A percentile compares a stretch with the other conserved stretches of the same genome.
Evolutionary conservation across 2,113 vertebrate species (phyloP).

Genomic region (Sporophila hypoxantha): DNA sequence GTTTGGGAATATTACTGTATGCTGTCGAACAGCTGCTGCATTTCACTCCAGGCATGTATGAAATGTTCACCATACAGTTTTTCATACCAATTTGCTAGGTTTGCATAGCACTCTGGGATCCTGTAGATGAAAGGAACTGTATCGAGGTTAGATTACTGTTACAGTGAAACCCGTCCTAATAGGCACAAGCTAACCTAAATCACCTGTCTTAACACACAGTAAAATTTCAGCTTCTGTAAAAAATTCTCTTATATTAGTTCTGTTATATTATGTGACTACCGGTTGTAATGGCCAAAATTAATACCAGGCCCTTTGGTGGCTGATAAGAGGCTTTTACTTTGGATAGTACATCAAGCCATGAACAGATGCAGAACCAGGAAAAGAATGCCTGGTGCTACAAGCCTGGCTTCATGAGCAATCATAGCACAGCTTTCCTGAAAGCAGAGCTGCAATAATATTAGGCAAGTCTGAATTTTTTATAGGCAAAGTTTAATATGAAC

Average conservation of each 20-base stretch:
- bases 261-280: background rate
- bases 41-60: slow-evolving; percentile 41
- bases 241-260: background rate
- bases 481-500: background rate
- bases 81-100: slow-evolving; percentile 37
- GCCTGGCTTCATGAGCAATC: background rate
- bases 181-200: background rate
- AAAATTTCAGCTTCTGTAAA: background rate
- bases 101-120: slow-evolving; percentile 11
- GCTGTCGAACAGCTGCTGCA: slow-evolving; percentile 34
- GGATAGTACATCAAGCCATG: background rate
- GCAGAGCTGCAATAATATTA: background rate
- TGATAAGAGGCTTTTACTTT: slow-evolving; percentile 4
- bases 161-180: background rate
- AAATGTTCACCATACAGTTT: slow-evolving; percentile 34
- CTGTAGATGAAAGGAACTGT: slow-evolving; percentile 6
- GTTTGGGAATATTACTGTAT: slow-evolving; percentile 19
- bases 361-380: background rate
- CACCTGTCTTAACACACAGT: background rate
- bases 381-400: background rate
- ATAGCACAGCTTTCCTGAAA: background rate
- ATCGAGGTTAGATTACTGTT: background rate
- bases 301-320: background rate
- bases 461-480: slow-evolving; percentile 11
- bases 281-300: slow-evolving; percentile 2